These are phyloP conservation scores for Oreohelix idahoensis DNA, from an alignment of 1,140 invertebrate species.

Conservation along the genomic window DNA sequence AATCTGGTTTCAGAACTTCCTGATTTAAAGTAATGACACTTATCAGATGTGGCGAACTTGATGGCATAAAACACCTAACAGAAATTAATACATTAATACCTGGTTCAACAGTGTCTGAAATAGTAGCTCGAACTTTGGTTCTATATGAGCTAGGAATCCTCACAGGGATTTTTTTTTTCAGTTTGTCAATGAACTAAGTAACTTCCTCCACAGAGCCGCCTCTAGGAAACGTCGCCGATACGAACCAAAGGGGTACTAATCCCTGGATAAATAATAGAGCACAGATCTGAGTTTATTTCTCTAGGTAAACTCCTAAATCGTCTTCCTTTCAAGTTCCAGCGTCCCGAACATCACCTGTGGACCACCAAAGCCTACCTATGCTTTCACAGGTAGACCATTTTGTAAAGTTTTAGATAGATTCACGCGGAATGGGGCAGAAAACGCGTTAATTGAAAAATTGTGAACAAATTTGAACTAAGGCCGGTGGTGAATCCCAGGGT, in stretches of 20 bases:
- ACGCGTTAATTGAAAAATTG: slow-evolving; percentile 12
- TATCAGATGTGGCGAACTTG: too few species aligned
- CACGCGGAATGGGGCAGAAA: neutral
- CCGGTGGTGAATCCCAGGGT: neutral
- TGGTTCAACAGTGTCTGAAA: neutral
- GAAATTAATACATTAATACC: neutral
- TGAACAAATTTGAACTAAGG: neutral
- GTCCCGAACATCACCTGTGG: neutral
- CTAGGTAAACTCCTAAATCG: neutral
- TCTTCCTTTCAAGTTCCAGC: neutral
- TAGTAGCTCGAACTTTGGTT: neutral
- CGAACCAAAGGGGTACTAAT: neutral
- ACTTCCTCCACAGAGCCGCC: neutral
- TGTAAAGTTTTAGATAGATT: neutral
- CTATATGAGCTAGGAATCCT: neutral
- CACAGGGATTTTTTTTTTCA: neutral
- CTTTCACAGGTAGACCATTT: neutral
- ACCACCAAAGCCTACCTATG: neutral
- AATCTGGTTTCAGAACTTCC: too few species aligned
- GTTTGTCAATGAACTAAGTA: neutral
- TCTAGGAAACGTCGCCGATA: neutral
- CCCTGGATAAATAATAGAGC: neutral
- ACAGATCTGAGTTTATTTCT: neutral
- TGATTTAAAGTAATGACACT: too few species aligned
- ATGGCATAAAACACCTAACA: neutral